phyloP scores from a whole-genome alignment of 2,888 invertebrate genomes.

The Atrina japonica region DNA sequence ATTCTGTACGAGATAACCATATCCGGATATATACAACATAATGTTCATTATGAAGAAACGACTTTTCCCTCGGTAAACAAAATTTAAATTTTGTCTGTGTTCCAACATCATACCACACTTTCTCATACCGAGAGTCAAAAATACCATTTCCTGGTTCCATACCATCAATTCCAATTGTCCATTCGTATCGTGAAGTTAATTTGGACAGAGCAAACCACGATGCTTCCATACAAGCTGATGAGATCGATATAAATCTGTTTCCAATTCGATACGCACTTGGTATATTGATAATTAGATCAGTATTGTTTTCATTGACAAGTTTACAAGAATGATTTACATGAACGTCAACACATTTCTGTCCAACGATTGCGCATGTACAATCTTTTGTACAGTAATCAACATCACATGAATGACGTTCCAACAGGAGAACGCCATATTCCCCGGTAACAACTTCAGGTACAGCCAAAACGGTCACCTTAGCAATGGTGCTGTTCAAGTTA shows the following conservation, averaged over 20 bases:
- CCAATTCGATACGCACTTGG: no score
- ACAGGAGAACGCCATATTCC: background rate
- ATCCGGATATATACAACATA: conserved; percentile 22
- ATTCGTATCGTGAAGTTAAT: conserved; percentile 23
- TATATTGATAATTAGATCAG: background rate
- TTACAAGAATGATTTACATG: background rate
- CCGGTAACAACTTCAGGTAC: background rate
- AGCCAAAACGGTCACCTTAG: conserved; percentile 9
- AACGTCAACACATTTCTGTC: conserved; percentile 5
- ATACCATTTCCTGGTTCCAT: conserved; percentile 5
- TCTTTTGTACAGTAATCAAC: conserved; percentile 19
- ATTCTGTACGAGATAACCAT: conserved; percentile 16
- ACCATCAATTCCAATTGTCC: conserved; percentile 14
- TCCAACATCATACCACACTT: conserved; percentile 29
- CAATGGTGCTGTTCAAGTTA: conserved; percentile 8
- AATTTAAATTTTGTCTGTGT: background rate
- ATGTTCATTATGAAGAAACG: conserved; percentile 1
- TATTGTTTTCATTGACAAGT: background rate
- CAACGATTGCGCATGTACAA: conserved; percentile 24
- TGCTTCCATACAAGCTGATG: conserved; percentile 42
- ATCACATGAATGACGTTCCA: conserved; percentile 21
- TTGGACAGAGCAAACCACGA: conserved; percentile 29
- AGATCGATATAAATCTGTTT: background rate
- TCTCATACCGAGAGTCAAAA: conserved; percentile 23
- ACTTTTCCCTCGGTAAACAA: conserved; percentile 9